These are phyloP conservation scores for Hiodon alosoides DNA, from an alignment of 2,113 vertebrate species.

Conservation along the genomic window DNA sequence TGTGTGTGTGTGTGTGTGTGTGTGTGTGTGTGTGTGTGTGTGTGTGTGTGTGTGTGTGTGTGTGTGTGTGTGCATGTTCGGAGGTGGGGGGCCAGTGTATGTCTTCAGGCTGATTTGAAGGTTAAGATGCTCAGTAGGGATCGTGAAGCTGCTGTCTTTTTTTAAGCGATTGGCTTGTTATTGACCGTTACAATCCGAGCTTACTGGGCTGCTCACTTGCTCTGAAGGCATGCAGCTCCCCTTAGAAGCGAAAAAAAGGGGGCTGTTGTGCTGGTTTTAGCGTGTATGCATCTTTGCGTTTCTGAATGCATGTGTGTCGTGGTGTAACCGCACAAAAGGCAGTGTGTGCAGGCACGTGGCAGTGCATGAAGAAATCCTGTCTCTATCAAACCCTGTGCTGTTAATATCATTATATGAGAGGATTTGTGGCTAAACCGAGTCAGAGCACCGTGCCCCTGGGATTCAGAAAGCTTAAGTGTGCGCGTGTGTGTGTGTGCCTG, in stretches of 20 bases:
- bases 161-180: neutral
- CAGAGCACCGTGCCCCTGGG: no score
- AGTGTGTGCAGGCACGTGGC: no score
- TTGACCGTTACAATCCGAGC: neutral
- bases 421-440: no score
- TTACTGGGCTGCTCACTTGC: neutral
- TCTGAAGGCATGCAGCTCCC: neutral
- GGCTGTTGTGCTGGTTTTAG: no score
- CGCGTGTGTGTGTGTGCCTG: no score
- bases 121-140: neutral
- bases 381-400: no score
- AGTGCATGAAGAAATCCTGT: no score
- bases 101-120: neutral
- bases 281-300: neutral
- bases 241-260: neutral
- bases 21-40: constrained; percentile 4
- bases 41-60: neutral
- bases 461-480: no score
- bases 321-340: no score
- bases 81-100: constrained; percentile 16
- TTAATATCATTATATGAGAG: no score
- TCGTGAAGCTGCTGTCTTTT: neutral
- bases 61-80: constrained; percentile 28
- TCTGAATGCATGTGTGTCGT: neutral
- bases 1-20: no score